A percentile compares a stretch with the other conserved stretches of the same genome.
These are phyloP conservation scores for Gambusia yucatana DNA, from an alignment of 2,797 vertebrate genomes.

Conservation along the genomic window DNA sequence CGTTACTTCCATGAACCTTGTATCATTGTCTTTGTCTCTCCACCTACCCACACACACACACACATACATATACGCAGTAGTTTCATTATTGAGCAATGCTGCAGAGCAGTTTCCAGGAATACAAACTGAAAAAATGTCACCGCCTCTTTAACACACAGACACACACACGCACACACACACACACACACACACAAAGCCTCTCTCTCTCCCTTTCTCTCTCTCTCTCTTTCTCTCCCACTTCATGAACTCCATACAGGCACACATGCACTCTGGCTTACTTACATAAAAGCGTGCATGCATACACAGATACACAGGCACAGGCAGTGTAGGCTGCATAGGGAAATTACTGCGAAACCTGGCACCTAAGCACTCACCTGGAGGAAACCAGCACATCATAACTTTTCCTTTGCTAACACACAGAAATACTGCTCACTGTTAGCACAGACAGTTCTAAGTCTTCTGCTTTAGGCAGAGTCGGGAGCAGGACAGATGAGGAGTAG, in stretches of 20 bases:
- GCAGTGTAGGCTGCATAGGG: slow-evolving; percentile 52
- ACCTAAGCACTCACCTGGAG: slow-evolving; percentile 69
- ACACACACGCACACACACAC: slow-evolving; percentile 2
- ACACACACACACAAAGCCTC: slow-evolving; percentile 10
- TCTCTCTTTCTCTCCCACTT: slow-evolving; percentile 56
- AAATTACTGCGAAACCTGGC: slow-evolving; percentile 68
- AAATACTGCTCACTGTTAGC: slow-evolving; percentile 50
- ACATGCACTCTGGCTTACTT: slow-evolving; percentile 65
- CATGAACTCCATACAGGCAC: slow-evolving; percentile 63
- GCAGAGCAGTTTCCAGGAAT: slow-evolving; percentile 84
- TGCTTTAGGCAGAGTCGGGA: slow-evolving; percentile 53
- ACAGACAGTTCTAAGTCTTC: slow-evolving; percentile 70
- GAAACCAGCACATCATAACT: slow-evolving; percentile 56
- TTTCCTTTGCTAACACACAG: slow-evolving; percentile 48
- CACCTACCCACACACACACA: slow-evolving; percentile 31
- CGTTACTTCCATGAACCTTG: slow-evolving; percentile 62
- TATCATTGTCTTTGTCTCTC: slow-evolving; percentile 54
- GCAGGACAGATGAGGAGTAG: slow-evolving; percentile 61
- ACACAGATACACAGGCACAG: slow-evolving; percentile 34
- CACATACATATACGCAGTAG: slow-evolving; percentile 58
- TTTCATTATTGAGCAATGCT: slow-evolving; percentile 83
- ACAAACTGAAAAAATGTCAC: slow-evolving; percentile 78
- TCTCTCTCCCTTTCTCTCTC: slow-evolving; percentile 5
- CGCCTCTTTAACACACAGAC: slow-evolving; percentile 52
- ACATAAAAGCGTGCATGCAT: slow-evolving; percentile 57